Evolutionary conservation across 2,797 vertebrate species (phyloP), one percentile per base, ranked within the genome.

Genomic region (Anomalospiza imberbis): DNA sequence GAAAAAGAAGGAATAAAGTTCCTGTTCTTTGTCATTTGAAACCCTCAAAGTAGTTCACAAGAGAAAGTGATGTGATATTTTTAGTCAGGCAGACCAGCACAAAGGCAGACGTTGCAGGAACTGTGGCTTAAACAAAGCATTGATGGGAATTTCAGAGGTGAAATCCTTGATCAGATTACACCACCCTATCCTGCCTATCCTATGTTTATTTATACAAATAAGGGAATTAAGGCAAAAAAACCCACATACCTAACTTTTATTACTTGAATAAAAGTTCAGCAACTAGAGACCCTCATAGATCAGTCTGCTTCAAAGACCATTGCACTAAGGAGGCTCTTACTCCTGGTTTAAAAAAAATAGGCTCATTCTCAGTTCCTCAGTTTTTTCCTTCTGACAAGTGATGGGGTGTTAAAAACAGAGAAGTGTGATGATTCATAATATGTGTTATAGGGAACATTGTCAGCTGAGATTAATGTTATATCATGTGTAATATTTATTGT

Each of bases 1-100:
- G 83, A 96, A 95, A 93, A 94, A 85, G 79, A 84, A 86, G 94
- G 74, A 94, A 95, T 93, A 84, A 95, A 81, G 77, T 75, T 71
- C 65, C 80, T 92, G 89, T 58, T 95, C 89, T 92, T 96, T 96
- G 85, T 71, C 61, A 88, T 71, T 65, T 95, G 67, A 93, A 96
- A 75, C 65, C 36, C 95, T 92, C 88, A 78, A 38, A 88, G 75
- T 4, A 75, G 93, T 68, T 96, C 94, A 81, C 53, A 81, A 63
- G 61, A 67, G 78, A 86, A 91, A 91, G 75, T 31, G 94, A 89
- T 85, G 62, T 53, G 51, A 80, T 85, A 83, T 73, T 94, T 91
- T 73, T 38, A 76, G 61, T 68, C 77, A 82, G 81, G 18, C n/a
- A 74, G 67, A 82, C 7, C 53, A 79, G 38, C 31, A 34, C 21